phyloP scores from a whole-genome alignment of 2,797 vertebrate species.

The Scolopax rusticola region DNA sequence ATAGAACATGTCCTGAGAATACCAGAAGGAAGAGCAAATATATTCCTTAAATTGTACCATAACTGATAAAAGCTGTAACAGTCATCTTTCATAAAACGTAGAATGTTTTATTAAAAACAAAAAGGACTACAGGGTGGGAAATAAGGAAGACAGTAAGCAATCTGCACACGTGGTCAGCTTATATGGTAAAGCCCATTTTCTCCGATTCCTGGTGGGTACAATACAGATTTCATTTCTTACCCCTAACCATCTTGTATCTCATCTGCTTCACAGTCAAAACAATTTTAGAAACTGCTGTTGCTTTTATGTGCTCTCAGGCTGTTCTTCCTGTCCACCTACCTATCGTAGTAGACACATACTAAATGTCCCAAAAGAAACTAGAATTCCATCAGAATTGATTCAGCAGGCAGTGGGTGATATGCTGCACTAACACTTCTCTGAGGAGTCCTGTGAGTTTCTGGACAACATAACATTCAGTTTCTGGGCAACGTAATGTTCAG shows the following conservation, averaged over 20 bases:
- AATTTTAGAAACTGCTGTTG: conserved; percentile 25
- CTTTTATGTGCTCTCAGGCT: conserved; percentile 46
- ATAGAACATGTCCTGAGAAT: background rate
- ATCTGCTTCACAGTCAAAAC: conserved; percentile 56
- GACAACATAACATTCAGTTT: conserved; percentile 4
- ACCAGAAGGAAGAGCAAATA: conserved; percentile 19
- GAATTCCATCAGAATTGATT: conserved; percentile 8
- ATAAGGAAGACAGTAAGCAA: background rate
- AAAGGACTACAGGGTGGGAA: background rate
- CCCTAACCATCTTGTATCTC: conserved; percentile 34
- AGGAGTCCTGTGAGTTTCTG: conserved; percentile 32
- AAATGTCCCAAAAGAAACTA: conserved; percentile 7
- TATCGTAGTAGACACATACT: background rate
- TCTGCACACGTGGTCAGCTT: conserved; percentile 38
- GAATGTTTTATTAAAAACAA: conserved; percentile 43
- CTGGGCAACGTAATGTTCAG: background rate
- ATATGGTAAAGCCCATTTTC: background rate
- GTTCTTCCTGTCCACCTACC: conserved; percentile 40
- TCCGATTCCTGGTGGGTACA: background rate
- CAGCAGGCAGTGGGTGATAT: background rate
- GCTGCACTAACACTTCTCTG: background rate
- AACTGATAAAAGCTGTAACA: conserved; percentile 46
- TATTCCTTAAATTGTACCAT: conserved; percentile 2
- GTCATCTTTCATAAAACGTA: background rate
- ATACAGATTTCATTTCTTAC: conserved; percentile 14